These are phyloP conservation scores for Terebella lapidaria DNA, from an alignment of 2,888 invertebrate species.

Conservation along the genomic window DNA sequence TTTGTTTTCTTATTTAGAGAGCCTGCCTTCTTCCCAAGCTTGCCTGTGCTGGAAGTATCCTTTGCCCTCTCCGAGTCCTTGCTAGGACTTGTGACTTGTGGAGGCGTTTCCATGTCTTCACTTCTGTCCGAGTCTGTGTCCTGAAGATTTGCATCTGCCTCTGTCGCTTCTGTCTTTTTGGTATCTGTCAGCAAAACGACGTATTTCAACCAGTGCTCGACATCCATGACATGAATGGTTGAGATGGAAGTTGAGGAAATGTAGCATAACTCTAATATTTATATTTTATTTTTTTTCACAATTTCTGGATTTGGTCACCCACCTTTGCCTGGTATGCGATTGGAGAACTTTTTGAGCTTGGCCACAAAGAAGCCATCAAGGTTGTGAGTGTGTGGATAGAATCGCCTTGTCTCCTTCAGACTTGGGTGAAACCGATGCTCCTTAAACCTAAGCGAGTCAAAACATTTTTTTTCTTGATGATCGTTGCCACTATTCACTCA, in stretches of 20 bases:
- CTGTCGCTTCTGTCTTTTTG: slow-evolving; percentile 2
- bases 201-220: too few species aligned
- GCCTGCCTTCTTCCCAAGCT: too few species aligned
- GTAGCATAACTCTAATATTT: not conserved
- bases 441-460: slow-evolving; percentile 49
- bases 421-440: slow-evolving; percentile 77
- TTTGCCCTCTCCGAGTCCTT: too few species aligned
- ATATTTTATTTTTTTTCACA: not conserved
- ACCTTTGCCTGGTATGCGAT: slow-evolving; percentile 33
- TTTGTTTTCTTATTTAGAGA: too few species aligned
- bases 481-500: not conserved
- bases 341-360: slow-evolving; percentile 84
- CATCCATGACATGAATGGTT: too few species aligned
- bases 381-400: slow-evolving; percentile 97
- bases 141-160: not conserved
- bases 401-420: slow-evolving; percentile 79
- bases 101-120: too few species aligned
- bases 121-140: too few species aligned
- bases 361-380: slow-evolving; percentile 99
- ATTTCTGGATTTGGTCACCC: not conserved
- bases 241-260: not conserved
- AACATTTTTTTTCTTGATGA: not conserved
- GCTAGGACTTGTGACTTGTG: too few species aligned
- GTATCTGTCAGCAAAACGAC: too few species aligned
- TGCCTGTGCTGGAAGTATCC: too few species aligned